Base-by-base conservation (phyloP, 2,888 invertebrate species). In the Masnerella sp. region DNA sequence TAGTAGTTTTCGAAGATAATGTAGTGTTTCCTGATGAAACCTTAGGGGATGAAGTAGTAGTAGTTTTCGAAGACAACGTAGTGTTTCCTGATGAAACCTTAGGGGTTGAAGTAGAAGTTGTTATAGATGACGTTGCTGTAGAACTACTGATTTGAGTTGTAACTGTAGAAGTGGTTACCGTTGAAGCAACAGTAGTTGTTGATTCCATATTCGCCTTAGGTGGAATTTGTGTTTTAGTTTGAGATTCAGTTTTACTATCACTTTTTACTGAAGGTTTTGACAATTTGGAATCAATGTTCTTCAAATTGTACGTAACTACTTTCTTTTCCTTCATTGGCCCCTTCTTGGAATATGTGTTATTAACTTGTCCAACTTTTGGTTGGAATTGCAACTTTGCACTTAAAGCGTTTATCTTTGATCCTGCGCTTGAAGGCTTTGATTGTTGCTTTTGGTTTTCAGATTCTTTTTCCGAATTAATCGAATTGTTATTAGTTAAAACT, bases 381-480 rank as follows among this genome's bases (percentile, higher is more conserved):
- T 86, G 87, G 79, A 85, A 85, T 15, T 85, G 85, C 4, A 87
- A 68, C 58, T 86, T 87, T 2, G 81, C 84, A 65, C 86, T 87
- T 2, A 86, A 68, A 2, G 87, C 85, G 36, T 86, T 85, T 5
- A 87, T 86, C 64, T 87, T 87, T 2, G 87, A 84, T 3, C 87
- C 87, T 2, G 81, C 80, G 45, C 75, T 71, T 12, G 52, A 49
- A 20, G 62, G 30, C 59, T 81, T 59, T 40, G 67, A 32, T 52
- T 56, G 74, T 18, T 61, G 65, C 12, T 78, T 79, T 32, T 25
- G 76, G 45, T 43, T 76, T 40, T 79, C 77, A 38, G 54, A 72
- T 34, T 76, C 75, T 43, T 67, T 68, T 64, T 78, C 77, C 0
- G 75, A 71, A 52, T 61, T 77, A 9, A 76, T 75, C 5, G 65